Conservation (phyloP, 2,888 invertebrate genomes). For the Lepidochrysops patricia region DNA sequence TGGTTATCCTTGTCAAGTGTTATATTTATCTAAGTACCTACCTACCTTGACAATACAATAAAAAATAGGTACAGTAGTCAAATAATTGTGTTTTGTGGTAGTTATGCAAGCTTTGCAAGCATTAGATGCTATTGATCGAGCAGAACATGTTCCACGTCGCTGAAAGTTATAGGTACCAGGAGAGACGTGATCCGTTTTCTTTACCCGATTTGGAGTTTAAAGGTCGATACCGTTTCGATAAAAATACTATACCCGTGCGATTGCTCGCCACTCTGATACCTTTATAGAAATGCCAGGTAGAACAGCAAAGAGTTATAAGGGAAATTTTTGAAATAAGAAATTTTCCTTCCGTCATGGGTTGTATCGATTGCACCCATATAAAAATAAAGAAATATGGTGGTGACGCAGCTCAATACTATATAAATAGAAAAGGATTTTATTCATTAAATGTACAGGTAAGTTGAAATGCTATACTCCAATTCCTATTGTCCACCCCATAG, state of each 20-base stretch:
- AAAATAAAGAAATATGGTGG: conserved; percentile 19
- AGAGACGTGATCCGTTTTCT: background rate
- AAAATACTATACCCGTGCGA: background rate
- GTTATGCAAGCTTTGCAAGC: conserved; percentile 3
- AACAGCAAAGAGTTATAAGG: background rate
- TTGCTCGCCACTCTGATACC: background rate
- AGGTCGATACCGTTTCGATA: background rate
- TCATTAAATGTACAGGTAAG: conserved; percentile 22
- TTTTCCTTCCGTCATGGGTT: background rate
- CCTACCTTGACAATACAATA: no score
- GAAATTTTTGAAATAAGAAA: background rate
- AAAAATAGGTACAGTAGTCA: no score
- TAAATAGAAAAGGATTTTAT: conserved; percentile 20
- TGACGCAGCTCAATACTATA: conserved; percentile 18
- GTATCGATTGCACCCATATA: conserved; percentile 22
- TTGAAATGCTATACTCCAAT: background rate
- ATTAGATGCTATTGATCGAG: background rate
- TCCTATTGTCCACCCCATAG: background rate
- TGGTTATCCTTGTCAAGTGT: no score
- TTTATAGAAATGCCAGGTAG: background rate
- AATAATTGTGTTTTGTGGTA: background rate
- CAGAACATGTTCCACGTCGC: conserved; percentile 6
- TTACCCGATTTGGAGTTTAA: no score
- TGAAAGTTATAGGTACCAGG: background rate
- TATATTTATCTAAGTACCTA: no score